These are phyloP conservation scores for Saxidomus purpurata DNA, from an alignment of 1,140 invertebrate species.

Conservation along the genomic window DNA sequence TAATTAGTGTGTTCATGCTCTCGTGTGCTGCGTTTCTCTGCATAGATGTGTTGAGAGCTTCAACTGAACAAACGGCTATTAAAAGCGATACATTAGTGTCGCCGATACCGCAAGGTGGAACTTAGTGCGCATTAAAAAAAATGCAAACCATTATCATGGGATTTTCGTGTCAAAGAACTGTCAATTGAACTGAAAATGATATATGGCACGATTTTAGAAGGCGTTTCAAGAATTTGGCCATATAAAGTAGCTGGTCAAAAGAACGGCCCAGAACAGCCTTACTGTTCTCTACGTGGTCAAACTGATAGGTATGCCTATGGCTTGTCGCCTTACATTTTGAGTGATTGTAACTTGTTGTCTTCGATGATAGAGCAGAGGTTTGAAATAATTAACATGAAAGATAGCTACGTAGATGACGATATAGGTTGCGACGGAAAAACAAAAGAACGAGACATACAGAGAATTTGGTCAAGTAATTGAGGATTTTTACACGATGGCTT, in stretches of 20 bases:
- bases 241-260: constrained; percentile 39
- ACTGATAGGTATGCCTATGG: constrained; percentile 65
- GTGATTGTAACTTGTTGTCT: too few relatives aligned
- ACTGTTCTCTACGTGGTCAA: constrained; percentile 53
- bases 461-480: constrained; percentile 66
- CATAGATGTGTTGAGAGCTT: too few relatives aligned
- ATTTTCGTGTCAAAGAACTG: constrained; percentile 42
- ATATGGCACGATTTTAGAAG: constrained; percentile 43
- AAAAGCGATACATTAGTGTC: too few relatives aligned
- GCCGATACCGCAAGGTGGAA: too few relatives aligned
- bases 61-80: too few relatives aligned
- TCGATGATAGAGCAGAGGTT: too few relatives aligned
- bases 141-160: not conserved
- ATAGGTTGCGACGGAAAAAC: constrained; percentile 52
- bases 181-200: constrained; percentile 36
- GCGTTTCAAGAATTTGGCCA: constrained; percentile 22
- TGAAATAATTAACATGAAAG: constrained; percentile 55
- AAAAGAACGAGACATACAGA: constrained; percentile 51
- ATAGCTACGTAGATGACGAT: constrained; percentile 64
- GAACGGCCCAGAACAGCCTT: constrained; percentile 49
- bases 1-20: too few relatives aligned
- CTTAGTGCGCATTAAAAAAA: too few relatives aligned
- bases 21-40: too few relatives aligned
- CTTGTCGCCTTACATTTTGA: too few relatives aligned
- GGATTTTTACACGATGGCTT: constrained; percentile 59